Evolutionary conservation across 1,140 invertebrate genomes (phyloP).

Genomic region (Zophobas morio): DNA sequence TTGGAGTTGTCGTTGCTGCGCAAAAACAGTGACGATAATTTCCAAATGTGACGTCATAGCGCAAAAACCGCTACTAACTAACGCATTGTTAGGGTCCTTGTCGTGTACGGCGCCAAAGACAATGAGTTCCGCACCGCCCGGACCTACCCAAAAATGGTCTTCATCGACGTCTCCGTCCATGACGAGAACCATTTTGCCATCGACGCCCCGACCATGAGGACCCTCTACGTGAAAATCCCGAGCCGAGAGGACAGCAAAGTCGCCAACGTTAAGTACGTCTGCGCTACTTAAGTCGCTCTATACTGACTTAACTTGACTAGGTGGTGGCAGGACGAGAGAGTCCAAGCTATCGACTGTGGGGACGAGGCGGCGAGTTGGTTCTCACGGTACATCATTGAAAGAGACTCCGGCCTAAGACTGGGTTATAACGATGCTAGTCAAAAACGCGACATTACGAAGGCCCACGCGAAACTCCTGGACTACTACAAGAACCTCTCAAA

Average conservation of each 20-base stretch:
- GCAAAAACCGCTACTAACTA: not conserved
- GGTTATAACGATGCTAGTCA: constrained; percentile 72
- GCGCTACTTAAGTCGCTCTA: constrained; percentile 2
- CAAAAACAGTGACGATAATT: no score
- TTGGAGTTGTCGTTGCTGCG: no score
- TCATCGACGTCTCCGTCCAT: constrained; percentile 62
- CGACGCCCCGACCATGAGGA: constrained; percentile 63
- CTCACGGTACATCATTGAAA: constrained; percentile 72
- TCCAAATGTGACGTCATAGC: no score
- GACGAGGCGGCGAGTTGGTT: constrained; percentile 75
- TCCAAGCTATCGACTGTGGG: constrained; percentile 74
- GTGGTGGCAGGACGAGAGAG: constrained; percentile 60
- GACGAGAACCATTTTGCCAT: constrained; percentile 63
- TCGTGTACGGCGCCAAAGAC: constrained; percentile 62
- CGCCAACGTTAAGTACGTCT: constrained; percentile 51
- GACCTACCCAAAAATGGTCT: constrained; percentile 63
- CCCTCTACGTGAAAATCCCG: constrained; percentile 63
- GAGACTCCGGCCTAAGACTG: constrained; percentile 71
- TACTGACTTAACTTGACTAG: not conserved
- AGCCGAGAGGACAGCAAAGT: constrained; percentile 48
- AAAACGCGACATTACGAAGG: constrained; percentile 57
- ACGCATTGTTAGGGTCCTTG: constrained; percentile 59
- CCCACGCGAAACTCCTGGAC: constrained; percentile 55
- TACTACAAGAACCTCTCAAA: constrained; percentile 59
- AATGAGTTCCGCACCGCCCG: constrained; percentile 61